Evolutionary conservation across 2,888 invertebrate genomes (phyloP).

Genomic region (Eupithecia subfuscata): DNA sequence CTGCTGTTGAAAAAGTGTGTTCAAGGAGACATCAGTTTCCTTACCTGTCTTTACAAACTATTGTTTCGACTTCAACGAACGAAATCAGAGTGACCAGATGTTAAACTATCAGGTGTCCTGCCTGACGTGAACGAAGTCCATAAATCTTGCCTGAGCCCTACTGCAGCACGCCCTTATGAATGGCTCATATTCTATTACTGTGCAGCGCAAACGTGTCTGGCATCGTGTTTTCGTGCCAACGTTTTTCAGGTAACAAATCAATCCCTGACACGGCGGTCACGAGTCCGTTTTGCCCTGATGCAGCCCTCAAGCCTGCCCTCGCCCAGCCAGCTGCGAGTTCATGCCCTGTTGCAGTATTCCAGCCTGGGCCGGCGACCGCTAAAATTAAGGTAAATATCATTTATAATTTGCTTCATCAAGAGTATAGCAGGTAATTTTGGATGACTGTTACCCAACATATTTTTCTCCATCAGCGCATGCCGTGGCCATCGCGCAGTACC

Average conservation of each 20-base stretch:
- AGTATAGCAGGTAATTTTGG: too few relatives aligned
- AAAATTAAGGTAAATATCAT: too few relatives aligned
- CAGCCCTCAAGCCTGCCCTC: background rate
- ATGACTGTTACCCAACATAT: too few relatives aligned
- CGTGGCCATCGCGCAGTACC: too few relatives aligned
- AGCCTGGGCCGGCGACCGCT: background rate
- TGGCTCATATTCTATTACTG: background rate
- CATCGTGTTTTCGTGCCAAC: background rate
- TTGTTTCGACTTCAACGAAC: background rate
- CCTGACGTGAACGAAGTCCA: background rate
- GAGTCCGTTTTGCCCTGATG: background rate
- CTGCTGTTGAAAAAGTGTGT: background rate
- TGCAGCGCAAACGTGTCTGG: background rate
- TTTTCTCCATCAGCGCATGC: too few relatives aligned
- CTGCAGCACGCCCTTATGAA: background rate
- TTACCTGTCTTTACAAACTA: background rate
- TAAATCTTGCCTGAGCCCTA: constrained; percentile 1
- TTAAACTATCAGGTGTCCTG: background rate
- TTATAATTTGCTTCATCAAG: too few relatives aligned
- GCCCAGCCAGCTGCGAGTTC: constrained; percentile 2
- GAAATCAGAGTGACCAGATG: too few relatives aligned
- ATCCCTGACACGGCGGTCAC: background rate
- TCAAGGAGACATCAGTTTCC: background rate
- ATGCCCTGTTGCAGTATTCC: background rate
- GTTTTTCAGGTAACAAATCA: background rate